These are phyloP conservation scores for Sebastes trivittatus DNA, from an alignment of 2,797 vertebrate genomes.

Conservation along the genomic window DNA sequence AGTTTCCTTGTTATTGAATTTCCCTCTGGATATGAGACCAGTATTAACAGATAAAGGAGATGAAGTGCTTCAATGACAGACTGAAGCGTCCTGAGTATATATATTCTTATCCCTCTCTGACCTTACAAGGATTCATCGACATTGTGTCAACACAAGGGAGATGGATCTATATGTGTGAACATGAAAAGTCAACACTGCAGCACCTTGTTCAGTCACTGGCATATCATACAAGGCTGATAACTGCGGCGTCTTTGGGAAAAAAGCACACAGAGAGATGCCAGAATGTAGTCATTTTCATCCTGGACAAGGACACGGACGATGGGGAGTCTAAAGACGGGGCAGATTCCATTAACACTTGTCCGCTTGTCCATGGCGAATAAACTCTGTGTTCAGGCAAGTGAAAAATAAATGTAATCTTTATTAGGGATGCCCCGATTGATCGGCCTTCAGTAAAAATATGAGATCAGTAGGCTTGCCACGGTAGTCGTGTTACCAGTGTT, in stretches of 20 bases:
- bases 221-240: slow-evolving; percentile 36
- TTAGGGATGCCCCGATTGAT: too few species aligned
- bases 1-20: background rate
- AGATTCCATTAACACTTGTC: background rate
- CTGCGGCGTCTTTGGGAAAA: background rate
- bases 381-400: too few species aligned
- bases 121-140: slow-evolving; percentile 57
- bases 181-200: slow-evolving; percentile 63
- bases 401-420: too few species aligned
- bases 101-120: slow-evolving; percentile 46
- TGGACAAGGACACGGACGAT: slow-evolving; percentile 8
- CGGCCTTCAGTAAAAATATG: too few species aligned
- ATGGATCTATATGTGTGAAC: slow-evolving; percentile 59
- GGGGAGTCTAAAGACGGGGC: background rate
- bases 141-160: slow-evolving; percentile 51
- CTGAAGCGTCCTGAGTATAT: slow-evolving; percentile 9
- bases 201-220: slow-evolving; percentile 33
- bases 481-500: too few species aligned
- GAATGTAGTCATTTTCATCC: background rate
- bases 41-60: slow-evolving; percentile 25
- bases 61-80: slow-evolving; percentile 15
- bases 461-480: too few species aligned
- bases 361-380: too few species aligned
- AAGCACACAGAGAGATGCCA: background rate
- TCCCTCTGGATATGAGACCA: background rate